Evolutionary conservation across 2,797 vertebrate species (phyloP).

Genomic region (Diglossa cyanea): DNA sequence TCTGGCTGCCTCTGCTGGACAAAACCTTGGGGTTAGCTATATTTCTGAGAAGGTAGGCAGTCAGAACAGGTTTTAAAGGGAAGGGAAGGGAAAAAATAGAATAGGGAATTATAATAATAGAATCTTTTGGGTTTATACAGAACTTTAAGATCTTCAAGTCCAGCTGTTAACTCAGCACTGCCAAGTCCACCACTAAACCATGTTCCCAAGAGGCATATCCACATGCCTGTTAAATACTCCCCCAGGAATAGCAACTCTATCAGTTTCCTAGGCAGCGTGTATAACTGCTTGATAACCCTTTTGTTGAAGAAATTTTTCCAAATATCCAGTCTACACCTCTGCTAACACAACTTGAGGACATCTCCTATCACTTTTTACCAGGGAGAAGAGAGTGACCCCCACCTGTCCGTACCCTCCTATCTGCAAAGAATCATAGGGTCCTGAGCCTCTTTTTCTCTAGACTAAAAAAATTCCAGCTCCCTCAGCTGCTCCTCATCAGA

Average conservation of each 20-base stretch:
- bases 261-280: not conserved
- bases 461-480: not conserved
- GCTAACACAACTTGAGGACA: not conserved
- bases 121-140: not conserved
- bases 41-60: not conserved
- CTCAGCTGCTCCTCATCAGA: not conserved
- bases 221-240: fast-evolving
- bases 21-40: not conserved
- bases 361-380: too few relatives aligned
- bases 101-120: not conserved
- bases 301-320: not conserved
- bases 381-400: fast-evolving
- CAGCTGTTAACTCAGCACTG: not conserved
- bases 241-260: not conserved
- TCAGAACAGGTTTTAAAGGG: not conserved
- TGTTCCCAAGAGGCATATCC: not conserved
- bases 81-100: not conserved
- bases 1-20: not conserved
- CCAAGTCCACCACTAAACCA: not conserved
- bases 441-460: not conserved
- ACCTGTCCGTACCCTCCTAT: not conserved
- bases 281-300: not conserved
- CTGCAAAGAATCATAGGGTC: fast-evolving
- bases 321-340: not conserved
- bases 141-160: not conserved